Percentiles rank a stretch among this genome's conserved stretches.
Conservation (phyloP, 2,888 invertebrate genomes). For the Melikaiella ostensackeni region DNA sequence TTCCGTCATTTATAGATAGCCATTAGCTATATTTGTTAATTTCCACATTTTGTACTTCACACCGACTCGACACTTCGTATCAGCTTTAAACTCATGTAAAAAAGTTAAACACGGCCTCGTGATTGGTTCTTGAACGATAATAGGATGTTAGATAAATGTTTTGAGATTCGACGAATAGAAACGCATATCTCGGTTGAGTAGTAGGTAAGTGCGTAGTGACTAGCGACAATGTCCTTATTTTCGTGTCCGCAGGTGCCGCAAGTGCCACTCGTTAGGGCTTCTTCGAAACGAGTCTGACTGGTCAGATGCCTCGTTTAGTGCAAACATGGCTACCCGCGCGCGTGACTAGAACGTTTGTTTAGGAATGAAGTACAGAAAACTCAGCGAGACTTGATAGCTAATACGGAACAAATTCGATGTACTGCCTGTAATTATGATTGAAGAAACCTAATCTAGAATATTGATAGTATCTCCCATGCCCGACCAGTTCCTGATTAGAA, state of each 20-base stretch:
- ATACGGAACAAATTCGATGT: constrained; percentile 60
- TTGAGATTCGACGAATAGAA: constrained; percentile 38
- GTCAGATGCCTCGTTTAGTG: constrained; percentile 49
- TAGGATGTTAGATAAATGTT: constrained; percentile 29
- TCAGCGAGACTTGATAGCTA: constrained; percentile 53
- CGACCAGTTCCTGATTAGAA: too few species aligned
- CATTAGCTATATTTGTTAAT: not conserved
- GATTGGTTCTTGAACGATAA: constrained; percentile 24
- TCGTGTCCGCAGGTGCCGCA: constrained; percentile 55
- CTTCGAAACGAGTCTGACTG: constrained; percentile 61
- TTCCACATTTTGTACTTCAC: not conserved
- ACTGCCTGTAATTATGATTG: constrained; percentile 53
- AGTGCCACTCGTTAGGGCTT: constrained; percentile 59
- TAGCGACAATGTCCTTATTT: constrained; percentile 57
- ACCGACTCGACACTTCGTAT: not conserved
- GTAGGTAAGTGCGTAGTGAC: constrained; percentile 42
- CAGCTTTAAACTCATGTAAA: not conserved
- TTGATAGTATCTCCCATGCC: constrained; percentile 41
- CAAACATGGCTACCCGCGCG: constrained; percentile 57
- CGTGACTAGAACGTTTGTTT: constrained; percentile 45
- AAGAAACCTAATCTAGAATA: not conserved
- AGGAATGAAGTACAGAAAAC: constrained; percentile 55
- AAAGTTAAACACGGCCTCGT: constrained; percentile 10
- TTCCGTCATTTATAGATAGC: too few species aligned
- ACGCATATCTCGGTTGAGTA: constrained; percentile 35